A percentile compares a stretch with the other conserved stretches of the same genome.
These are phyloP conservation scores for Holacanthus passer DNA, from an alignment of 2,113 vertebrate species.

Conservation along the genomic window DNA sequence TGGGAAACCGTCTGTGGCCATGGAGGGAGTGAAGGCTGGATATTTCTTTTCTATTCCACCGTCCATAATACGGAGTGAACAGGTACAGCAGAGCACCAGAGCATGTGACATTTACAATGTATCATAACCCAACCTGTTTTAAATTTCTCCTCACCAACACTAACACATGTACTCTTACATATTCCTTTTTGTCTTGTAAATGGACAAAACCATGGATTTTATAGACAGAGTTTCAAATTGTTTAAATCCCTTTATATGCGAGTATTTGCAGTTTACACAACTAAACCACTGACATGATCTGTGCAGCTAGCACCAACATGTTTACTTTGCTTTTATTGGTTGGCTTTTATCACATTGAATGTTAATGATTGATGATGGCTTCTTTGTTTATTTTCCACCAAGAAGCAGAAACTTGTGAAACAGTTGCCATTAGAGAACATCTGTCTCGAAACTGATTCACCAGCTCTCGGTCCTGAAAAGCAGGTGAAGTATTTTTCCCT, in stretches of 20 bases:
- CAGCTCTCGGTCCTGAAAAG: conserved; percentile 94
- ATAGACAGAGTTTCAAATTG: background rate
- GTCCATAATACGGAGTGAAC: conserved; percentile 92
- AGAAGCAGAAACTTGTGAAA: conserved; percentile 98
- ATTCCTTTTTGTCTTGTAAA: background rate
- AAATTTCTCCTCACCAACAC: background rate
- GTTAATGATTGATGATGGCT: conserved; percentile 38
- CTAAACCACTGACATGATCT: background rate
- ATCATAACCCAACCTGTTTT: background rate
- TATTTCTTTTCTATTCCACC: conserved; percentile 97
- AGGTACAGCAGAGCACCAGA: conserved; percentile 85
- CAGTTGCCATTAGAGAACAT: conserved; percentile 93
- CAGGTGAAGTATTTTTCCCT: conserved; percentile 83
- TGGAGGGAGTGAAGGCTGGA: conserved; percentile 95
- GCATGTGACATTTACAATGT: background rate
- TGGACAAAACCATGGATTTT: background rate
- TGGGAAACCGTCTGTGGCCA: conserved; percentile 92
- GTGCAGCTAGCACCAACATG: conserved; percentile 1
- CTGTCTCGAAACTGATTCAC: conserved; percentile 96
- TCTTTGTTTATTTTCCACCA: conserved; percentile 78
- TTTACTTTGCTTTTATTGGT: conserved; percentile 32
- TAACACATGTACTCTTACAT: background rate
- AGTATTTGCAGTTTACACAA: background rate
- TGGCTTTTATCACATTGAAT: conserved; percentile 15
- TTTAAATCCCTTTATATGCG: background rate